Evolutionary conservation across 2,888 invertebrate genomes (phyloP).

Genomic region (Sarcophaga rosellei): DNA sequence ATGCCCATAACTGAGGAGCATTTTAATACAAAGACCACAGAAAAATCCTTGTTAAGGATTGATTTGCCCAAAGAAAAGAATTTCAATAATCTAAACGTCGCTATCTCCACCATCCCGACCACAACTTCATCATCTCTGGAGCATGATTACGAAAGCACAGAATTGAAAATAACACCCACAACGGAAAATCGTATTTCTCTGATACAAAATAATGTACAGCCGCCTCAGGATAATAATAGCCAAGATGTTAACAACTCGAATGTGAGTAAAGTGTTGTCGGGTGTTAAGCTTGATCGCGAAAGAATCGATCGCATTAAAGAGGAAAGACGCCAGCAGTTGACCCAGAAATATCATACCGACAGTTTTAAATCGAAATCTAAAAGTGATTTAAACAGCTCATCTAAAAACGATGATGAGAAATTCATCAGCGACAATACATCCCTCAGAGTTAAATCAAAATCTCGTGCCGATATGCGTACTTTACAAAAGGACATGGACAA

Average conservation of each 20-base stretch:
- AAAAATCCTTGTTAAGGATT: conserved; percentile 56
- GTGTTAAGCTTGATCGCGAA: conserved; percentile 87
- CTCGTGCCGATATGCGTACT: conserved; percentile 79
- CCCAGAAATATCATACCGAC: conserved; percentile 93
- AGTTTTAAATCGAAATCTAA: conserved; percentile 85
- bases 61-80: conserved; percentile 66
- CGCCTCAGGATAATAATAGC: conserved; percentile 68
- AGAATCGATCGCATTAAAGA: conserved; percentile 95
- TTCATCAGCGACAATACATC: conserved; percentile 77
- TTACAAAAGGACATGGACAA: conserved; percentile 79
- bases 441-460: conserved; percentile 80
- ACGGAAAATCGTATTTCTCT: conserved; percentile 85
- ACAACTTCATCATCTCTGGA: conserved; percentile 49
- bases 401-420: conserved; percentile 76
- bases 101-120: neutral
- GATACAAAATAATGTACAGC: conserved; percentile 82
- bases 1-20: conserved; percentile 79
- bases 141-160: conserved; percentile 71
- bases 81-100: conserved; percentile 52
- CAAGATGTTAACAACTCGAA: conserved; percentile 71
- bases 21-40: conserved; percentile 70
- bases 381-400: conserved; percentile 77
- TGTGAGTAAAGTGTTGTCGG: conserved; percentile 81
- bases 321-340: conserved; percentile 90
- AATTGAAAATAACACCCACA: conserved; percentile 83